A percentile compares a stretch with the other conserved stretches of the same genome.
Conservation (phyloP, 2,113 vertebrate genomes). For the Donacobius atricapilla region DNA sequence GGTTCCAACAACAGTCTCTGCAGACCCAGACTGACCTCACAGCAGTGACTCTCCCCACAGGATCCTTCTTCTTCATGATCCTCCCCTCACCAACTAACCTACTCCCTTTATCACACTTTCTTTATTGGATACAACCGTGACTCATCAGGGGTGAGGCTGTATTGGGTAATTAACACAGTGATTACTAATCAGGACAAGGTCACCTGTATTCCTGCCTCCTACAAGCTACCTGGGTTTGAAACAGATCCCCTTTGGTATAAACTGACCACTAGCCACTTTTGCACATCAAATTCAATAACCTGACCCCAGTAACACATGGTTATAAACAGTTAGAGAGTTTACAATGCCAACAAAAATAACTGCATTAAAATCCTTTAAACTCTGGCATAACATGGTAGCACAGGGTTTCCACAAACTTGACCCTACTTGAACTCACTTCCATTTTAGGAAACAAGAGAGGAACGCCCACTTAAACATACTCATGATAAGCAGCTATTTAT, state of each 20-base stretch:
- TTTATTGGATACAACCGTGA: neutral
- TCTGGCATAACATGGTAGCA: neutral
- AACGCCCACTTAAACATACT: neutral
- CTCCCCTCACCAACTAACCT: neutral
- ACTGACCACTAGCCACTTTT: neutral
- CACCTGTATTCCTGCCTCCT: neutral
- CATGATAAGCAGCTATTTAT: neutral
- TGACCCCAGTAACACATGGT: neutral
- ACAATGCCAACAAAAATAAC: neutral
- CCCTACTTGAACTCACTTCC: neutral
- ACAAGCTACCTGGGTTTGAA: neutral
- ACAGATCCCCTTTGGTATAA: neutral
- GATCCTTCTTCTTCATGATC: neutral
- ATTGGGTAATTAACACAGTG: neutral
- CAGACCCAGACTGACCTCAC: neutral
- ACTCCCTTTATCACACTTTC: neutral
- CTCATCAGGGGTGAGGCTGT: neutral
- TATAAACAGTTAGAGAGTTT: neutral
- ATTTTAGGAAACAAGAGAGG: neutral
- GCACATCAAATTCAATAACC: neutral
- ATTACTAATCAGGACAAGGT: neutral
- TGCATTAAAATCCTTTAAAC: neutral
- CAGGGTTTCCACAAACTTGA: neutral
- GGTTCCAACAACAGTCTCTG: neutral
- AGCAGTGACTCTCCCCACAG: neutral